A percentile compares a stretch with the other conserved stretches of the same genome.
phyloP scores from a whole-genome alignment of 1,140 invertebrate species.

The Leptinotarsa texana region DNA sequence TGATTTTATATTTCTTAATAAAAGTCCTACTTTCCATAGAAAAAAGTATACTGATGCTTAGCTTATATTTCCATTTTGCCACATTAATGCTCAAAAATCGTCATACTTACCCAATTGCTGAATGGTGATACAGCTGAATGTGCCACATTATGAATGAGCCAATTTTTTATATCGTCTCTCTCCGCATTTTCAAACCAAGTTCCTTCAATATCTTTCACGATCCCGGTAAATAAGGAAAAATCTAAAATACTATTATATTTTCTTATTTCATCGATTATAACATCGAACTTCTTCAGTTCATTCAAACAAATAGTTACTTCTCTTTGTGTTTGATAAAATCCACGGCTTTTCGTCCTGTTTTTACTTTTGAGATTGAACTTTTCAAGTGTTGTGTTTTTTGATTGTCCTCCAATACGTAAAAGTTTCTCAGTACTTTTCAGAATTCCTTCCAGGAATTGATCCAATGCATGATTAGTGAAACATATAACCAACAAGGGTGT shows the following conservation, averaged over 20 bases:
- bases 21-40: too few species aligned
- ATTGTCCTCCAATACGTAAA: conserved; percentile 74
- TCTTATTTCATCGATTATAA: background rate
- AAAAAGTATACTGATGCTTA: too few species aligned
- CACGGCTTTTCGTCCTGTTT: background rate
- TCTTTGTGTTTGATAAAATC: background rate
- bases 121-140: too few species aligned
- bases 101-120: too few species aligned
- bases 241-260: background rate
- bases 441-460: conserved; percentile 83
- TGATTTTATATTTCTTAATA: too few species aligned
- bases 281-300: background rate
- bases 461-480: conserved; percentile 86
- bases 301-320: background rate
- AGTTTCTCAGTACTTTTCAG: conserved; percentile 61
- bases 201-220: background rate
- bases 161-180: background rate
- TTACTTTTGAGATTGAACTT: conserved; percentile 56
- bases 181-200: background rate
- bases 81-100: too few species aligned
- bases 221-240: background rate
- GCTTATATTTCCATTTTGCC: too few species aligned
- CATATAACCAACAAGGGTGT: conserved; percentile 77
- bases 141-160: background rate
- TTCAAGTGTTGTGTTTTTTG: conserved; percentile 63